Conservation (phyloP, 2,113 vertebrate genomes). For the Cinclus cinclus region DNA sequence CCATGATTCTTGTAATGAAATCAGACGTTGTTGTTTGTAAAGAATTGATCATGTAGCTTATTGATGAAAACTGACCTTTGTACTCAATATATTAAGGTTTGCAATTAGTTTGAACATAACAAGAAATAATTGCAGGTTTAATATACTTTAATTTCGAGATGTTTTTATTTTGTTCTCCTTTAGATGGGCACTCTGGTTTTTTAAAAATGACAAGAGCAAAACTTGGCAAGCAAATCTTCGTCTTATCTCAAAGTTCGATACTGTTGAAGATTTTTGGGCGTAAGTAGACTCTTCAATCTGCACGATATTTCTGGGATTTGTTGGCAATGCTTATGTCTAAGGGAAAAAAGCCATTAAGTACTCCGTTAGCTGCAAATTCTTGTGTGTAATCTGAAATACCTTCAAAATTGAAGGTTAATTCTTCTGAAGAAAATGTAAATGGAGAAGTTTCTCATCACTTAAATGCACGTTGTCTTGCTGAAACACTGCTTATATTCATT, state of each 20-base stretch:
- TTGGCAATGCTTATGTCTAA: background rate
- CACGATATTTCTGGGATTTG: accelerated
- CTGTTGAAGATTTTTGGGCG: conserved; percentile 99
- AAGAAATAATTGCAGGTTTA: background rate
- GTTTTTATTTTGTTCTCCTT: conserved; percentile 20
- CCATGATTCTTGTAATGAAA: background rate
- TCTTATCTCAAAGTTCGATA: conserved; percentile 96
- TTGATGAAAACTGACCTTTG: background rate
- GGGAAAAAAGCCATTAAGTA: background rate
- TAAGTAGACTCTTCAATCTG: conserved; percentile 75
- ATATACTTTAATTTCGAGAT: background rate
- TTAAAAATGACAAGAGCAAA: conserved; percentile 99
- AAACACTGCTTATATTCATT: background rate
- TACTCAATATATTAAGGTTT: background rate
- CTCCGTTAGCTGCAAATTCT: background rate
- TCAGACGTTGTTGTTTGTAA: background rate
- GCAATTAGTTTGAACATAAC: background rate
- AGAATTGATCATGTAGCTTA: background rate
- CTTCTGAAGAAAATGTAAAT: background rate
- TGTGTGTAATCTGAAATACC: background rate
- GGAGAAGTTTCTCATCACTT: background rate
- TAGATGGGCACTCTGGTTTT: conserved; percentile 99
- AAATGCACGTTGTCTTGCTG: background rate
- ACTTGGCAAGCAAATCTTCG: conserved; percentile 98
- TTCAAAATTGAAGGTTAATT: background rate